A percentile compares a stretch with the other conserved stretches of the same genome.
These are phyloP conservation scores for Bucco capensis DNA, from an alignment of 2,113 vertebrate species.

Conservation along the genomic window DNA sequence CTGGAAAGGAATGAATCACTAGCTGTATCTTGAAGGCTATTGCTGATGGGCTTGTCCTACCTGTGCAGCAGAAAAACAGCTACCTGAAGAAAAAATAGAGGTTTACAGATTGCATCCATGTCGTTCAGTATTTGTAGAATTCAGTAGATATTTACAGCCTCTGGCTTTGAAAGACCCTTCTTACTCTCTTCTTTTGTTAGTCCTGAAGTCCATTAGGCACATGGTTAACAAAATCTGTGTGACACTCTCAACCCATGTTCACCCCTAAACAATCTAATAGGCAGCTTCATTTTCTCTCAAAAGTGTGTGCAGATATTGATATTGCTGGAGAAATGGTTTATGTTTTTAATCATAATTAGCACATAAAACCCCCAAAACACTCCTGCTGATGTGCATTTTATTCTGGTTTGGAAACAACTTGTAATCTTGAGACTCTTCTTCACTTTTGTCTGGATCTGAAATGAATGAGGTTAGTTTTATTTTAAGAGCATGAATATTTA, in stretches of 20 bases:
- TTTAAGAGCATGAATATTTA: background rate
- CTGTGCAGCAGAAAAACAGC: background rate
- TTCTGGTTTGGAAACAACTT: background rate
- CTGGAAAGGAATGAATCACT: slow-evolving; percentile 5
- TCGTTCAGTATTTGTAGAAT: background rate
- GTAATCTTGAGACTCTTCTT: background rate
- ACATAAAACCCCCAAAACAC: too few relatives aligned
- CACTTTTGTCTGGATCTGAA: background rate
- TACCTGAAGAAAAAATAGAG: background rate
- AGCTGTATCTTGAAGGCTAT: background rate
- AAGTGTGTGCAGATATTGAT: background rate
- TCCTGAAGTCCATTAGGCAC: background rate
- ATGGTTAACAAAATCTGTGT: background rate
- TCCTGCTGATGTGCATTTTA: background rate
- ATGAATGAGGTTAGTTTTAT: background rate
- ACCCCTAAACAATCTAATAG: background rate
- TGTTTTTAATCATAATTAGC: background rate
- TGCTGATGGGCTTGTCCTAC: background rate
- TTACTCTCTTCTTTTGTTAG: background rate
- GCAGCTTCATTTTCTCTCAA: background rate
- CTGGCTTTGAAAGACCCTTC: background rate
- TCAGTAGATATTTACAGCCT: background rate
- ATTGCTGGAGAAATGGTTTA: background rate
- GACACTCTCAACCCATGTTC: rapidly evolving
- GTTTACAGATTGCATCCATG: background rate